Percentiles rank a stretch among this genome's conserved stretches.
Conservation (phyloP, 2,113 vertebrate species). For the Clinocottus analis region DNA sequence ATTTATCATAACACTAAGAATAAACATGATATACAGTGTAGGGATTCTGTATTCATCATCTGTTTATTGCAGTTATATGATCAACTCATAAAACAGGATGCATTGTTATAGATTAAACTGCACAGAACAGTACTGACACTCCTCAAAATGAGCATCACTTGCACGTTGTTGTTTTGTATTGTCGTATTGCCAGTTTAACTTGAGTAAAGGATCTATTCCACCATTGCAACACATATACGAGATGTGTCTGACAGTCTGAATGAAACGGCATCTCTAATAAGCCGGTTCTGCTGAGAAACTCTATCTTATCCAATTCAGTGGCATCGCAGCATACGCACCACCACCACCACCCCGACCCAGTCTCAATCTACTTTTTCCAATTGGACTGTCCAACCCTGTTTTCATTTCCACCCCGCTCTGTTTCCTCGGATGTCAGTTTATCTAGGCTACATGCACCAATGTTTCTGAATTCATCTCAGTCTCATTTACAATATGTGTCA, state of each 20-base stretch:
- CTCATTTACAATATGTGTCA: slow-evolving; percentile 31
- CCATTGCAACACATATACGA: not conserved
- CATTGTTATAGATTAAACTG: no score
- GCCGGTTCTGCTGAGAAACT: slow-evolving; percentile 30
- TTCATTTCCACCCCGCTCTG: slow-evolving; percentile 26
- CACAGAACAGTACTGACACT: no score
- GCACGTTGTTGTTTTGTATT: not conserved
- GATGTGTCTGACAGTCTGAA: slow-evolving; percentile 12
- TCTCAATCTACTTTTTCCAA: slow-evolving; percentile 41
- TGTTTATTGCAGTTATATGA: no score
- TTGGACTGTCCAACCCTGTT: slow-evolving; percentile 33
- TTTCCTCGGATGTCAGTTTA: slow-evolving; percentile 40
- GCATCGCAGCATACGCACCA: slow-evolving; percentile 8
- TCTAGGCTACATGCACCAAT: slow-evolving; percentile 2
- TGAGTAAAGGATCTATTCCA: not conserved
- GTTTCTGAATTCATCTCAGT: slow-evolving; percentile 17
- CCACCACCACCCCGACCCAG: not conserved
- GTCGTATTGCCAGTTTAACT: not conserved
- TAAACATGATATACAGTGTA: no score
- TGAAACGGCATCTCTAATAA: slow-evolving; percentile 49
- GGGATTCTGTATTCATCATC: no score
- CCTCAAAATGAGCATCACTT: no score
- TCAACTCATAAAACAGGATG: no score
- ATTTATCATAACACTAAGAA: no score
- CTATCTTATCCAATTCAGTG: slow-evolving; percentile 21